Percentiles rank a stretch among this genome's conserved stretches.
Evolutionary conservation across 1,140 invertebrate genomes (phyloP).

Genomic region (Drosophila pallidifrons): DNA sequence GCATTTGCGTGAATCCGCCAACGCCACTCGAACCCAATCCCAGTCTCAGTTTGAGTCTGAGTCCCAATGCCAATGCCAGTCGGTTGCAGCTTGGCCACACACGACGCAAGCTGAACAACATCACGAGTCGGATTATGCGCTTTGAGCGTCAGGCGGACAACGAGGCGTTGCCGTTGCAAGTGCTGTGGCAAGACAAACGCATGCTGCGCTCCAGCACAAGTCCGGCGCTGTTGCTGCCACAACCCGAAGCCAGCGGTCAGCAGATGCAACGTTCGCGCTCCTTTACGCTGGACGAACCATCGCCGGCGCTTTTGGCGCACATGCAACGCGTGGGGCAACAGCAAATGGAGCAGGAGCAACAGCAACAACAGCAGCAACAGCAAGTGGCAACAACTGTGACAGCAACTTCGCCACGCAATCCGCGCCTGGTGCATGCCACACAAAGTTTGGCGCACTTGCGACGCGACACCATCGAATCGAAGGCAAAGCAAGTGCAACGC

Average conservation of each 20-base stretch:
- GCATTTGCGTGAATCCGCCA: conserved; percentile 74
- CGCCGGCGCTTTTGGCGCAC: conserved; percentile 87
- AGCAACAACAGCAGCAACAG: background rate
- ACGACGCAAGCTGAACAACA: conserved; percentile 53
- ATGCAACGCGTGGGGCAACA: conserved; percentile 62
- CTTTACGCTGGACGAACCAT: conserved; percentile 87
- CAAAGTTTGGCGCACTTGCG: conserved; percentile 47
- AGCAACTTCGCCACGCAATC: conserved; percentile 10
- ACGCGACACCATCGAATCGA: conserved; percentile 73
- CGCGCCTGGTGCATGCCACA: too few relatives aligned
- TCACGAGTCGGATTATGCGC: conserved; percentile 58
- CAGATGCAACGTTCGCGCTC: conserved; percentile 86
- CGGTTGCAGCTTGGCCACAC: background rate
- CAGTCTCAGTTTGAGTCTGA: too few relatives aligned
- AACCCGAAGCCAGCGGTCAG: background rate
- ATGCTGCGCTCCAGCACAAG: conserved; percentile 65
- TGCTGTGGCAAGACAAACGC: conserved; percentile 52
- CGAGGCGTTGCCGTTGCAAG: too few relatives aligned
- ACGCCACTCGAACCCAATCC: conserved; percentile 50
- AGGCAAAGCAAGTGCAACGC: conserved; percentile 74
- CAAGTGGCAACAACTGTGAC: background rate
- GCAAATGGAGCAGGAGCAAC: background rate
- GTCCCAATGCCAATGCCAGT: background rate
- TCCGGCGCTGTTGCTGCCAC: conserved; percentile 26
- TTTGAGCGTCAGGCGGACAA: conserved; percentile 45